Conservation (phyloP, 1,140 invertebrate genomes). For the Camponotus floridanus region DNA sequence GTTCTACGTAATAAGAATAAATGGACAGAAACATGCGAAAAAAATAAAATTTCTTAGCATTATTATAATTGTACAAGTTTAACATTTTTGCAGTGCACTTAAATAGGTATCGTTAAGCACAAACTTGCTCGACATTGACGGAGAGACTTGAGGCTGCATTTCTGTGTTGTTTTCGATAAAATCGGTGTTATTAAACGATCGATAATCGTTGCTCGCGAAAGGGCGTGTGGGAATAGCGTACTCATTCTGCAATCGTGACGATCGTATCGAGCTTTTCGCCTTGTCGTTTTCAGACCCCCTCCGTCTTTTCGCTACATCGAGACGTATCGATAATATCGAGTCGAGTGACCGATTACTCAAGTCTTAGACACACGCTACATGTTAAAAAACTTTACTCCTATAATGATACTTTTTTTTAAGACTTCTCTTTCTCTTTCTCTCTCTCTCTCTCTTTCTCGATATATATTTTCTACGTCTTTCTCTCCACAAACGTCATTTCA, state of each 20-base stretch:
- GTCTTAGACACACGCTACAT: background rate
- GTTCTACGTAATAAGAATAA: conserved; percentile 13
- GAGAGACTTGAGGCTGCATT: background rate
- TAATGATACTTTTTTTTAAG: conserved; percentile 1
- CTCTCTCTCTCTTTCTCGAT: too few relatives aligned
- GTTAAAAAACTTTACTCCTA: background rate
- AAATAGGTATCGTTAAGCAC: background rate
- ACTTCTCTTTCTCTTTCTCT: background rate
- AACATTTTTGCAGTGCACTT: conserved; percentile 8
- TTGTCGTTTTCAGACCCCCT: conserved; percentile 29
- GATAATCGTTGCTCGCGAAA: conserved; percentile 18
- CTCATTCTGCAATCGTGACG: background rate
- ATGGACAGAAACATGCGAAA: background rate
- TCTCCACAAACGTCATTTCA: background rate
- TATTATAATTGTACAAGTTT: background rate
- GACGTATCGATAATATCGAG: conserved; percentile 53
- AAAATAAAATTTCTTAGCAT: conserved; percentile 18
- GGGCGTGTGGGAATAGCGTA: background rate
- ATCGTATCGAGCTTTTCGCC: conserved; percentile 29
- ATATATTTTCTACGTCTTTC: background rate
- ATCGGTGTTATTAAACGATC: conserved; percentile 47
- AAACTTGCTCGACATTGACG: background rate
- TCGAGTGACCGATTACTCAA: conserved; percentile 42
- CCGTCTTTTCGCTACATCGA: conserved; percentile 22
- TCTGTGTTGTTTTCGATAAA: conserved; percentile 40